These are phyloP conservation scores for Mastomys natalensis DNA, from an alignment of 2,113 vertebrate genomes.

Conservation along the genomic window DNA sequence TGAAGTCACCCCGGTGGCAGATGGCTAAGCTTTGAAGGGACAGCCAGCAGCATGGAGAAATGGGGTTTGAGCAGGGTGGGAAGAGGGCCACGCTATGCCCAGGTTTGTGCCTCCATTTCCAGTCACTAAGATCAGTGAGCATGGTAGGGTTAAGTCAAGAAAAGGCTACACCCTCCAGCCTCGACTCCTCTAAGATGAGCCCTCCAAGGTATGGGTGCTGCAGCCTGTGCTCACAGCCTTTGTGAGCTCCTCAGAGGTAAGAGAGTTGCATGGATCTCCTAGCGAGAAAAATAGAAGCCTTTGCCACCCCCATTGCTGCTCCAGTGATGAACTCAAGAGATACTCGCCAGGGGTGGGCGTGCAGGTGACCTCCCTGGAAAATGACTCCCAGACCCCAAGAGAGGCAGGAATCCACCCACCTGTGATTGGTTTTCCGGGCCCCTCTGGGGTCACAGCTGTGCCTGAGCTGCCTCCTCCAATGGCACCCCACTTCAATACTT, in stretches of 20 bases:
- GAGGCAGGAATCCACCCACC: neutral
- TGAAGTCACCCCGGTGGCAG: neutral
- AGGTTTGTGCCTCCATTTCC: neutral
- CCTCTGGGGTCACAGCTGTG: neutral
- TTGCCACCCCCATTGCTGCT: too few relatives aligned
- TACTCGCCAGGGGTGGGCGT: rapidly evolving
- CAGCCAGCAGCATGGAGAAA: neutral
- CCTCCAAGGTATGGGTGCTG: neutral
- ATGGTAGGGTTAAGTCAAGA: neutral
- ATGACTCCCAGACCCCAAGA: neutral
- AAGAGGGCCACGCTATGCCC: neutral
- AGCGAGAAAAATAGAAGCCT: neutral
- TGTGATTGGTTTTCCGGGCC: neutral
- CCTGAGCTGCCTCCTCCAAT: neutral
- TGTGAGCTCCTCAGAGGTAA: neutral
- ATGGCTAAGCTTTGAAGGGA: neutral
- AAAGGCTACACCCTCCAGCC: neutral
- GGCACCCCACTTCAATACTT: neutral
- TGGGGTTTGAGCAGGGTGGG: neutral
- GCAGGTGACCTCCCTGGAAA: neutral
- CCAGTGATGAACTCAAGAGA: neutral
- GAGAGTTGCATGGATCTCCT: neutral
- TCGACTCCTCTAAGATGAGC: neutral
- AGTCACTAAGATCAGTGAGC: neutral
- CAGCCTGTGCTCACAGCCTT: neutral